Evolutionary conservation across 1,140 invertebrate genomes (phyloP).

Genomic region (Latrodectus geometricus): DNA sequence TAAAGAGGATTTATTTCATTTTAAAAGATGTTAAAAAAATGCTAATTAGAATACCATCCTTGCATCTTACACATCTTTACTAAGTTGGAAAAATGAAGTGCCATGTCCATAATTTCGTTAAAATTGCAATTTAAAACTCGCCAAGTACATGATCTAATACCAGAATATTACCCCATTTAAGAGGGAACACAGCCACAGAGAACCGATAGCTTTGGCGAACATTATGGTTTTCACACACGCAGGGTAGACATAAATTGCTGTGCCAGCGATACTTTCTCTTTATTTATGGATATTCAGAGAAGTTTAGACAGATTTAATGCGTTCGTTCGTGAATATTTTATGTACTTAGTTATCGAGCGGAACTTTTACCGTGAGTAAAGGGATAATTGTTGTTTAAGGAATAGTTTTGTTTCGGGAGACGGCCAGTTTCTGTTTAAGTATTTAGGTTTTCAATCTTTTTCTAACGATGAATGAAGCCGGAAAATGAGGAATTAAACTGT

Average conservation of each 20-base stretch:
- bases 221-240: not conserved
- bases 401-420: not conserved
- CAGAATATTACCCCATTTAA: not conserved
- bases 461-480: not conserved
- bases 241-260: not conserved
- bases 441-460: not conserved
- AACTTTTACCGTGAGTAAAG: not conserved
- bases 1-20: too few species aligned
- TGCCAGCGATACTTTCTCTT: not conserved
- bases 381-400: not conserved
- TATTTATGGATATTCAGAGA: not conserved
- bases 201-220: not conserved
- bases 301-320: conserved; percentile 1
- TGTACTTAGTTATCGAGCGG: not conserved
- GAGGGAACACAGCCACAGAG: not conserved
- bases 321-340: not conserved
- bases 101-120: not conserved
- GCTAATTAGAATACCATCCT: too few species aligned
- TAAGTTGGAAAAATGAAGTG: too few species aligned
- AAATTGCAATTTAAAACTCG: not conserved
- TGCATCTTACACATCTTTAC: too few species aligned
- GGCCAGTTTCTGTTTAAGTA: not conserved
- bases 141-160: not conserved
- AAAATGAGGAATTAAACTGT: not conserved
- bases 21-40: too few species aligned